Conservation (phyloP, 2,888 invertebrate genomes). For the Dicyrtomina minuta region DNA sequence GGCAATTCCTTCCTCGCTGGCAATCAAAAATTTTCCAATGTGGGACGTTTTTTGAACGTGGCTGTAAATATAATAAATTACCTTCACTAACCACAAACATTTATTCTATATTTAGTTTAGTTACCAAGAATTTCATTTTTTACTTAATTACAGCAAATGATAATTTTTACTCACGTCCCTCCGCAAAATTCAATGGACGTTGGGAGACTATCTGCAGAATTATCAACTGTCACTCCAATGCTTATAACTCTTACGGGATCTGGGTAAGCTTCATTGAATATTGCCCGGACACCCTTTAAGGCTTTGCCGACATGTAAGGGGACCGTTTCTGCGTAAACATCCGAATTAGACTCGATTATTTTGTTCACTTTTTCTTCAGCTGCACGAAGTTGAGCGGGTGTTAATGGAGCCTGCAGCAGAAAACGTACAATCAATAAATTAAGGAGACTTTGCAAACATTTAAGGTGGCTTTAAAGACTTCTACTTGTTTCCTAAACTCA, state of each 20-base stretch:
- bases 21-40: slow-evolving; percentile 91
- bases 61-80: slow-evolving; percentile 55
- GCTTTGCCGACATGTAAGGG: slow-evolving; percentile 82
- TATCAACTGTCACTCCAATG: slow-evolving; percentile 88
- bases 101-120: too few relatives aligned
- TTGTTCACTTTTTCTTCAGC: slow-evolving; percentile 77
- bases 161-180: slow-evolving; percentile 73
- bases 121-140: too few relatives aligned
- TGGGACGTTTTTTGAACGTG: slow-evolving; percentile 89
- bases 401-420: slow-evolving; percentile 72
- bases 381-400: slow-evolving; percentile 79
- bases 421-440: slow-evolving; percentile 6
- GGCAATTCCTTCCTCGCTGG: slow-evolving; percentile 97
- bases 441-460: too few relatives aligned
- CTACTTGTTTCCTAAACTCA: slow-evolving; percentile 37
- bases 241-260: slow-evolving; percentile 73
- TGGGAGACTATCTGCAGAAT: slow-evolving; percentile 71
- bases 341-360: slow-evolving; percentile 72
- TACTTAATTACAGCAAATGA: background rate
- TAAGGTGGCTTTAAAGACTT: background rate
- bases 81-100: too few relatives aligned
- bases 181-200: slow-evolving; percentile 99
- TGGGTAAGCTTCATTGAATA: slow-evolving; percentile 68
- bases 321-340: slow-evolving; percentile 85
- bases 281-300: slow-evolving; percentile 88